Conservation (phyloP, 2,888 invertebrate genomes). For the Osedax fenrisi region DNA sequence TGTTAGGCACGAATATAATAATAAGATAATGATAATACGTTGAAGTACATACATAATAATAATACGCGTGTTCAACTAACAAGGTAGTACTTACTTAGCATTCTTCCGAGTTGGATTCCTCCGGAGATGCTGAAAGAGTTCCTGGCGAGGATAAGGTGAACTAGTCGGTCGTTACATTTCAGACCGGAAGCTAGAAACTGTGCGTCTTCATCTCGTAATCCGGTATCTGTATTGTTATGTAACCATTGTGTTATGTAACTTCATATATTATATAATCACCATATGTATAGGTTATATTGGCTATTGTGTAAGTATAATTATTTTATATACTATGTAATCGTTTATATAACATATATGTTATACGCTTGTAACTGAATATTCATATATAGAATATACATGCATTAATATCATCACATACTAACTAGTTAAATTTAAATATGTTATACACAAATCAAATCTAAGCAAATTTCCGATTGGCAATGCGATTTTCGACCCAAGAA, state of each 20-base stretch:
- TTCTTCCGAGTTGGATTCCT: conserved; percentile 41
- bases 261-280: no score
- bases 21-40: no score
- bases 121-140: conserved; percentile 43
- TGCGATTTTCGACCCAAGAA: not conserved
- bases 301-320: not conserved
- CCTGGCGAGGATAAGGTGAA: conserved; percentile 42
- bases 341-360: no score
- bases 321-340: not conserved
- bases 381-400: not conserved
- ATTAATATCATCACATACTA: not conserved
- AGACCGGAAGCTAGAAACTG: not conserved
- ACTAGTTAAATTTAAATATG: not conserved
- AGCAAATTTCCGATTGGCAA: not conserved
- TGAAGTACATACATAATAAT: no score
- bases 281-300: no score
- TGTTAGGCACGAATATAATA: no score
- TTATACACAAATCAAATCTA: not conserved
- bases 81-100: conserved; percentile 43
- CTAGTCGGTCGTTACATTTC: conserved; percentile 38
- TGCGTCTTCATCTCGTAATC: not conserved
- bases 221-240: no score
- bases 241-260: no score
- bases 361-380: no score
- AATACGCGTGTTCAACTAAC: no score